A percentile compares a stretch with the other conserved stretches of the same genome.
Conservation (phyloP, 2,113 vertebrate genomes). For the Garra rufa region DNA sequence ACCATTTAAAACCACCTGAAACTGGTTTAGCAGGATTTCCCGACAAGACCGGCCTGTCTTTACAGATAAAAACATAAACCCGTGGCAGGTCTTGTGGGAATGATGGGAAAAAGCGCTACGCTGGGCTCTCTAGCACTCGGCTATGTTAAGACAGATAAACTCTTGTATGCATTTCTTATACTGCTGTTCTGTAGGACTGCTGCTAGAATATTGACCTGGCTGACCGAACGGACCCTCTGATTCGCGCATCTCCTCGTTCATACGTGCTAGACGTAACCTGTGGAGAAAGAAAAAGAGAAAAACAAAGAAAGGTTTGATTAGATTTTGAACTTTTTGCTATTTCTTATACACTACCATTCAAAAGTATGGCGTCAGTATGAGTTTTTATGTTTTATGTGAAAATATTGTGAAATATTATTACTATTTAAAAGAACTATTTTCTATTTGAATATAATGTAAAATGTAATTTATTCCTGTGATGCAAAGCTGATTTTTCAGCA, state of each 20-base stretch:
- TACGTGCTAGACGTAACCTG: slow-evolving; percentile 93
- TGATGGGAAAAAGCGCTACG: slow-evolving; percentile 1
- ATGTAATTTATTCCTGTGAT: not conserved
- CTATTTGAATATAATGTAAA: not conserved
- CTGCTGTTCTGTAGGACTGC: slow-evolving; percentile 96
- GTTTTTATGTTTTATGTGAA: not conserved
- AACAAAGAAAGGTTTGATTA: not conserved
- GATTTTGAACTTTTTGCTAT: not conserved
- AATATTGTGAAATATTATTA: not conserved
- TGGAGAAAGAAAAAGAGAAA: not conserved
- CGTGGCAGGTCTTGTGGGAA: not conserved
- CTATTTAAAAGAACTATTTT: not conserved
- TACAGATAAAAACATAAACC: not conserved
- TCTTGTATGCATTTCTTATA: slow-evolving; percentile 97
- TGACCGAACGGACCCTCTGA: slow-evolving; percentile 90
- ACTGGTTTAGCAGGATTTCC: not conserved
- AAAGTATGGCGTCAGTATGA: not conserved
- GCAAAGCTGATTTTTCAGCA: not conserved
- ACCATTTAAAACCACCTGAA: not conserved
- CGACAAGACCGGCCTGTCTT: not conserved
- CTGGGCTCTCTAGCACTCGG: slow-evolving; percentile 82
- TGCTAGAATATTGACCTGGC: slow-evolving; percentile 87
- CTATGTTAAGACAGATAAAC: slow-evolving; percentile 95
- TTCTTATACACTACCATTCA: not conserved
- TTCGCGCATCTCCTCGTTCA: slow-evolving; percentile 98